Conservation (phyloP, 2,113 vertebrate genomes). For the Fukomys damarensis region DNA sequence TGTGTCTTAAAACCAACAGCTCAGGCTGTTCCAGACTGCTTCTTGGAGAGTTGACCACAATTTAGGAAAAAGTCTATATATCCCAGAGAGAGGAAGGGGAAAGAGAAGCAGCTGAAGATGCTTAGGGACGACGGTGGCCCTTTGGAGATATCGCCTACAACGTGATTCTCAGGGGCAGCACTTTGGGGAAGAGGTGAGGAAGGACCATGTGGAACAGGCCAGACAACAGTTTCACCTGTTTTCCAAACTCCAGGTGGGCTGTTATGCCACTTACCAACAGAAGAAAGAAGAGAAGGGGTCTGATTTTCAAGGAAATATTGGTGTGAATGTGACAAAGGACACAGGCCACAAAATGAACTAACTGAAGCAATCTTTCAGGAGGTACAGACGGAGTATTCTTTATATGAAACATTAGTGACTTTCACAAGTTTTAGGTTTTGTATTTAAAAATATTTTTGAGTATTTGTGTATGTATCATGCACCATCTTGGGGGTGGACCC, state of each 20-base stretch:
- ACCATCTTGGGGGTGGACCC: neutral
- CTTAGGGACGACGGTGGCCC: neutral
- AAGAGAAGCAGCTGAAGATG: neutral
- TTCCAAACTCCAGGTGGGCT: neutral
- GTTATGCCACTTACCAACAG: neutral
- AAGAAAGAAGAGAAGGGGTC: neutral
- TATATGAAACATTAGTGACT: neutral
- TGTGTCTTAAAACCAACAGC: neutral
- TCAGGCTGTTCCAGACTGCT: neutral
- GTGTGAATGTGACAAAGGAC: neutral
- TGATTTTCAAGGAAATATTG: neutral
- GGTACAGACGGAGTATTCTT: neutral
- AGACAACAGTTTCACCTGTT: neutral
- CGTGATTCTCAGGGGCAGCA: fast-evolving
- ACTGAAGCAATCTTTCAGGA: neutral
- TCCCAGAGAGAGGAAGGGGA: neutral
- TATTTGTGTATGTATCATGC: neutral
- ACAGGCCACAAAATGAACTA: too few species aligned
- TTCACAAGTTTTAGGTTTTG: neutral
- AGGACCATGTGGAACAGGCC: neutral
- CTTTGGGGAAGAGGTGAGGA: neutral
- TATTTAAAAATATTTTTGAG: neutral
- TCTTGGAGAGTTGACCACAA: neutral
- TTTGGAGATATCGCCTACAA: fast-evolving
- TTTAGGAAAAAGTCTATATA: neutral